Evolutionary conservation across 2,888 invertebrate species (phyloP).

Genomic region (Eupithecia inturbata): DNA sequence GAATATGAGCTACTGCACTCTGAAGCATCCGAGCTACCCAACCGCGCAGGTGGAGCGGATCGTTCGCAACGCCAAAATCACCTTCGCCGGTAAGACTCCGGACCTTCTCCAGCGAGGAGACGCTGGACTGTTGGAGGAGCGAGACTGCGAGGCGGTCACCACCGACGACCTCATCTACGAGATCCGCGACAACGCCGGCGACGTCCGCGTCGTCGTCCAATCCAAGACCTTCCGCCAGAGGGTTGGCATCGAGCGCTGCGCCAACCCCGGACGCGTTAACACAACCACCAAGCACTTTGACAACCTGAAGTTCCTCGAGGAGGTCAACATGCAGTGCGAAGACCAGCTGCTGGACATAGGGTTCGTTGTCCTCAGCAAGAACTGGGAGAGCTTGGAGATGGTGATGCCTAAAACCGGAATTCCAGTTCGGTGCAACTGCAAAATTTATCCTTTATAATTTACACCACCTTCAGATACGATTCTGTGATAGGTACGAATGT

Average conservation of each 20-base stretch:
- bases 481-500: not conserved
- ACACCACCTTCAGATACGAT: not conserved
- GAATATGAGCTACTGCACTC: not conserved
- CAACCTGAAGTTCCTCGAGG: not conserved
- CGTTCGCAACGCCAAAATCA: not conserved
- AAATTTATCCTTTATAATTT: not conserved
- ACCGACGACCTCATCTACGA: slow-evolving; percentile 2
- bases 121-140: not conserved
- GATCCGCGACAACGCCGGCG: not conserved
- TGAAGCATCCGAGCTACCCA: slow-evolving; percentile 7
- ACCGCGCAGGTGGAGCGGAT: not conserved
- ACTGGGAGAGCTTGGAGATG: slow-evolving; percentile 21
- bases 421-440: slow-evolving; percentile 20
- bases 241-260: slow-evolving; percentile 3
- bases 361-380: slow-evolving; percentile 17
- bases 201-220: slow-evolving; percentile 8
- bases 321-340: not conserved
- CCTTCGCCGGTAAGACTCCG: not conserved
- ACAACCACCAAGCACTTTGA: not conserved
- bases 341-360: slow-evolving; percentile 6
- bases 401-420: slow-evolving; percentile 13
- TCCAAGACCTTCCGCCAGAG: not conserved
- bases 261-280: not conserved
- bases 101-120: not conserved
- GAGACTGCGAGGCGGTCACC: not conserved